Evolutionary conservation across 1,140 invertebrate genomes (phyloP), one percentile per base, ranked within the genome.

Genomic region (Coelopa frigida): DNA sequence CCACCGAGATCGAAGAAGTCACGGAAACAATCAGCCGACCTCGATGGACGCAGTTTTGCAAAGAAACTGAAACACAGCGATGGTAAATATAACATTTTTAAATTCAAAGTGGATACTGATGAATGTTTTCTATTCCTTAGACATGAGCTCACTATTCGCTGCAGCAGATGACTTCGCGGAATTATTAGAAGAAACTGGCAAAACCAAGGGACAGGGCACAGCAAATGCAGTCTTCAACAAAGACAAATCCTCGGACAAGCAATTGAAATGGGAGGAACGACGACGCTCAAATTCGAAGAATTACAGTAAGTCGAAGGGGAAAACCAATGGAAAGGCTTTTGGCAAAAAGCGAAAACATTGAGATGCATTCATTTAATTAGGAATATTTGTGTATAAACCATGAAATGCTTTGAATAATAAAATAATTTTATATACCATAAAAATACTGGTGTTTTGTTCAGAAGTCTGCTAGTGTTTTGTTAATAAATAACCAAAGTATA

Each of bases 111-210:
- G 2, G 3, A 31, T 22, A 8, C 23, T 27, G 20, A 26, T 41
- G 8, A 24, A 39, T 23, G 18, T n/a, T 24, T 47, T 43, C 42
- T n/a, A n/a, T 27, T 27, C 42, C 31, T 8, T 29, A 72, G 70
- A 68, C 47, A 61, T 77, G 39, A 72, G 72, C 3, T 76, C 75
- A 1, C 51, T 82, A 22, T 85, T 84, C 59, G 79, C 82, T n/a
- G 82, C 82, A 1, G 82, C 82, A 1, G 83, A 85, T 68, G 78
- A 85, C 58, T 86, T 85, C 58, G 78, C 83, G 1, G 80, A 82
- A 17, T 72, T 85, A 53, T 55, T 86, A 27, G 83, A 85, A 61
- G 77, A 83, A 48, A 79, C 81, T 21, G 79, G 78, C 3, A 71
- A 73, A 32, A 73, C 74, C 2, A 78, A 76, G 45, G 80, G 79